Base-by-base conservation (phyloP, 2,888 invertebrate species). In the Harmothoe impar region DNA sequence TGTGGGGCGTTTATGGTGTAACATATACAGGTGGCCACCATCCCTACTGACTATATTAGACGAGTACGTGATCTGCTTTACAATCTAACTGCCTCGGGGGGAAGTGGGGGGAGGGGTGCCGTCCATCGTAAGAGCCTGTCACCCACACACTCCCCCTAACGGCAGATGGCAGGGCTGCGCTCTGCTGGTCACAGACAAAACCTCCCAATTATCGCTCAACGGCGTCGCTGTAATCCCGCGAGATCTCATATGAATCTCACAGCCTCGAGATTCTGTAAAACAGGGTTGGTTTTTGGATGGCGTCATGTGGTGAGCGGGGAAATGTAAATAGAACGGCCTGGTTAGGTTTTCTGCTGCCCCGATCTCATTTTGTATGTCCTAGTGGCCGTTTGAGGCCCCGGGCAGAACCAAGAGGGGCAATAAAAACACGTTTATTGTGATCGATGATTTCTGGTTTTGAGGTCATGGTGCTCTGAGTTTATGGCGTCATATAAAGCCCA, bases 191-290 rank as follows among this genome's bases (percentile, higher is more conserved):
- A 86, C 86, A 56, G 31, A 86, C 86, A 86, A 86, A 86, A 20
- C 23, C 56, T 12, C 54, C 54, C 86, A 86, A 86, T 86, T 86
- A 86, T 86, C 54, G 56, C 86, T 54, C 86, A 86, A 10, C 33
- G 29, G 20, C 86, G 17, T 54, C 56, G 29, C 43, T 17, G n/a
- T 86, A 86, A 86, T 86, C 86, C 86, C 86, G 54, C 23, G 86
- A 86, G 86, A 86, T 86, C 54, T 52, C 54, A 29, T 56, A 15
- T 54, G 86, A 86, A 86, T 86, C 56, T 86, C 56, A n/a, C 25
- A 20, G 35, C 81, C 81, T 31, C 29, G 77, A 29, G 77, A 77
- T 77, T 25, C 62, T 23, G 77, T 25, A 31, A 77, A 25, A 15
- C 62, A 62, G 62, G 62, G 7, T 62, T 62, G 62, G 77, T 77